A percentile compares a stretch with the other conserved stretches of the same genome.
Conservation (phyloP, 2,888 invertebrate genomes). For the Ectemnius cavifrons region DNA sequence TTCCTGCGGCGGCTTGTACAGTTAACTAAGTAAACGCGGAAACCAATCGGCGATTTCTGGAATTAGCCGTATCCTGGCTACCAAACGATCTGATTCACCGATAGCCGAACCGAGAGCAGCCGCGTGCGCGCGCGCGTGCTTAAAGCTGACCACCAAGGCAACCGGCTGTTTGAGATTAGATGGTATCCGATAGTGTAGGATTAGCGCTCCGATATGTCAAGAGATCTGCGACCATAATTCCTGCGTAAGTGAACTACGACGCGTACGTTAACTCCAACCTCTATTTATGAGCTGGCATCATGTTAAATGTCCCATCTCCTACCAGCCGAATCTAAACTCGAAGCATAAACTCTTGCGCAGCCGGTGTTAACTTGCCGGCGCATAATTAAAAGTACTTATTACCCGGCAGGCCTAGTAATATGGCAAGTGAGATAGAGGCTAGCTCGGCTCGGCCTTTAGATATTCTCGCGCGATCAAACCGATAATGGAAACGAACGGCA, state of each 20-base stretch:
- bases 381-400: conserved; percentile 7
- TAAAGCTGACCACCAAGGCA: conserved; percentile 9
- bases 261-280: not conserved
- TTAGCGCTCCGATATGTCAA: not conserved
- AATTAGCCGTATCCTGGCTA: conserved; percentile 22
- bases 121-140: not conserved
- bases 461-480: conserved; percentile 15
- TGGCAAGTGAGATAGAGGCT: not conserved
- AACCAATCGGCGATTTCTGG: conserved; percentile 27
- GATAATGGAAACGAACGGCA: conserved; percentile 34
- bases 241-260: not conserved
- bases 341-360: conserved; percentile 3
- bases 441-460: not conserved
- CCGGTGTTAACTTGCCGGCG: not conserved
- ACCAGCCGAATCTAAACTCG: not conserved
- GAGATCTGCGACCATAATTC: not conserved
- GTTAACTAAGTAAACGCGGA: conserved; percentile 11
- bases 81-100: conserved; percentile 27
- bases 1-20: conserved; percentile 5
- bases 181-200: conserved; percentile 16
- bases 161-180: conserved; percentile 25
- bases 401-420: not conserved
- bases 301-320: not conserved
- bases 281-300: not conserved
- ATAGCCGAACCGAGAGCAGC: conserved; percentile 14